Conservation (phyloP, 1,140 invertebrate species). For the Kradibia gibbosae region DNA sequence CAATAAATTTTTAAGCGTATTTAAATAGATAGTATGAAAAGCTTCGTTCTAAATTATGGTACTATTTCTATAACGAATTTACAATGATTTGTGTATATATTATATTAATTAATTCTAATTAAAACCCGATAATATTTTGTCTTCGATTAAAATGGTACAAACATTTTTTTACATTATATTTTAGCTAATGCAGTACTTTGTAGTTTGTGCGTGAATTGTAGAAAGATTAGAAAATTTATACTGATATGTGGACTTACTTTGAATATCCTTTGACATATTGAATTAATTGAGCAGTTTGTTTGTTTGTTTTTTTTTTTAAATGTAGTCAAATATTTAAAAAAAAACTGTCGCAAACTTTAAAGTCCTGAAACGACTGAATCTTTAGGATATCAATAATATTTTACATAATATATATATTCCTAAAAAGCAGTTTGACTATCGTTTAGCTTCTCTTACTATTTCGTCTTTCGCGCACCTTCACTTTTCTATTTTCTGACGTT, state of each 20-base stretch:
- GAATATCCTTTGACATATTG: conserved; percentile 52
- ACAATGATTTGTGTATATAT: too few relatives aligned
- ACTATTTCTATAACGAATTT: too few relatives aligned
- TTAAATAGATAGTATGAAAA: too few relatives aligned
- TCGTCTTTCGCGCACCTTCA: not conserved
- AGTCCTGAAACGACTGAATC: not conserved
- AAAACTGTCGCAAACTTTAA: not conserved
- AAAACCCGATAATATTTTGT: too few relatives aligned
- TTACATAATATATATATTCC: not conserved
- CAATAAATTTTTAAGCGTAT: too few relatives aligned
- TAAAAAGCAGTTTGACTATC: too few relatives aligned
- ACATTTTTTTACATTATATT: too few relatives aligned
- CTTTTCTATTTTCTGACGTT: conserved; percentile 3
- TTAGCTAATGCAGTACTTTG: too few relatives aligned
- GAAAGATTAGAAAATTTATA: not conserved
- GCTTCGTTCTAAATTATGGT: too few relatives aligned
- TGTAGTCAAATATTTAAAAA: not conserved
- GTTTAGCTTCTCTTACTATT: not conserved
- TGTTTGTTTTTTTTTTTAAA: not conserved
- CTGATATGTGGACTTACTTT: conserved; percentile 46
- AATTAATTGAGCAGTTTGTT: not conserved
- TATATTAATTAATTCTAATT: too few relatives aligned
- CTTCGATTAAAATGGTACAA: too few relatives aligned
- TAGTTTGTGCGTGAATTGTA: too few relatives aligned
- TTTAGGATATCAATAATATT: not conserved